Evolutionary conservation across 2,888 invertebrate species (phyloP), one percentile per base, ranked within the genome.

Genomic region (Eumerus sabulonum): DNA sequence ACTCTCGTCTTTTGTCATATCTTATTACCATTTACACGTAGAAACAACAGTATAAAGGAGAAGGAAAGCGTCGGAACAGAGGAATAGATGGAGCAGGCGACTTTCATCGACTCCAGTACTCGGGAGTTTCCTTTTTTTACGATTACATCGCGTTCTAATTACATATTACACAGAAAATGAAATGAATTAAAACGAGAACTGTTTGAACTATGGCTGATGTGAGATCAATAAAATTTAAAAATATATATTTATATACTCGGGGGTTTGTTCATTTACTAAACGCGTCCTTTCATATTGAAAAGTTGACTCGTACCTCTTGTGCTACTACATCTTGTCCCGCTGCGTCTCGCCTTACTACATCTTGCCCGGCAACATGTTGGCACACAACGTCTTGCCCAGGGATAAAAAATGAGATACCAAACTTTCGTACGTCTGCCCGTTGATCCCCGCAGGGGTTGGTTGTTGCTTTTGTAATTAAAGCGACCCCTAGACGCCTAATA

Each of bases 201-300:
- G 77, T 77, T 72, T 68, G 60, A 72, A 77, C 77, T 77, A 77
- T 73, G 73, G 77, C 67, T 67, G 71, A 77, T 77, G 77, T 77
- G 77, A 77, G 67, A 73, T 77, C 77, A 77, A 77, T 77, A 77
- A 77, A 77, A 77, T 77, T 77, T 77, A 77, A 77, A 77, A 77
- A 77, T 77, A 77, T 77, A 77, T 77, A 77, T 77, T 77, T 77
- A 77, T 77, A 77, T 51, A 72, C 48, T 67, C 54, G 14, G 3
- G 19, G 0, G 53, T 54, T 45, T 47, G 11, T 40, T 40, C 5
- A 11, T 40, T 40, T 3, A n/a, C n/a, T n/a, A n/a, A n/a, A n/a
- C n/a, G n/a, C n/a, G n/a, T n/a, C n/a, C n/a, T n/a, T n/a, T n/a
- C n/a, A n/a, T n/a, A n/a, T n/a, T n/a, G n/a, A n/a, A n/a, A n/a